Base-by-base conservation (phyloP, 2,113 vertebrate species). In the Alligator mississippiensis region DNA sequence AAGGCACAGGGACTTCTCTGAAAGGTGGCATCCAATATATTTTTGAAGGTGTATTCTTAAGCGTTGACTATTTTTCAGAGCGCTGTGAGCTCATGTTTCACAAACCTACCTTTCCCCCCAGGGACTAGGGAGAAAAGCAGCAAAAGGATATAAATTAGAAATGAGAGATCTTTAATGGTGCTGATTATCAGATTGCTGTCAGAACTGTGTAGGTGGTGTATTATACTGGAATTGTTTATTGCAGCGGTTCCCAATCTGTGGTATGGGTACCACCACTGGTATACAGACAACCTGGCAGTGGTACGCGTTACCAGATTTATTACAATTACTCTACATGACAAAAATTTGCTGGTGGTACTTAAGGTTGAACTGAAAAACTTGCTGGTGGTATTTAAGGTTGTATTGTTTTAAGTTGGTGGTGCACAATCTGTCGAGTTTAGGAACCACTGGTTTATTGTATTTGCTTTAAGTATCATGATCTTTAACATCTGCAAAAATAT, bases 1-100 rank as follows among this genome's bases (percentile, higher is more conserved):
- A 78, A 90, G 66, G 62, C 10, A 82, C 2, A 88, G 6, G 70
- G n/a, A 4, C 55, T 72, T 80, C 82, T 90, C 60, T 82, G 78
- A 83, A 90, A 74, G 47, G 34, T 38, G 12, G 70, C 15, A 47
- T 6, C 34, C 47, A 60, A 7, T 3, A 57, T 74, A 10, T 24
- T 89, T 93, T 7, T 82, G 24, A 88, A 64, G 59, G 92, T 27
- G 19, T 61, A 47, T 88, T 74, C 85, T 58, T 77, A 12, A 74
- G 77, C 38, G 90, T 79, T 72, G 22, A 63, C 58, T 74, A 87
- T 58, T 30, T 83, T 87, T 87, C 60, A 68, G 93, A 85, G n/a
- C 79, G 80, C 68, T 90, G 61, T 3, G 87, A 70, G 1, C 6
- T 77, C 21, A 74, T 3, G 6, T 74, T 74, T 74, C 70, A 47